Evolutionary conservation across 1,140 invertebrate genomes (phyloP).

Genomic region (Drosophila bocqueti): DNA sequence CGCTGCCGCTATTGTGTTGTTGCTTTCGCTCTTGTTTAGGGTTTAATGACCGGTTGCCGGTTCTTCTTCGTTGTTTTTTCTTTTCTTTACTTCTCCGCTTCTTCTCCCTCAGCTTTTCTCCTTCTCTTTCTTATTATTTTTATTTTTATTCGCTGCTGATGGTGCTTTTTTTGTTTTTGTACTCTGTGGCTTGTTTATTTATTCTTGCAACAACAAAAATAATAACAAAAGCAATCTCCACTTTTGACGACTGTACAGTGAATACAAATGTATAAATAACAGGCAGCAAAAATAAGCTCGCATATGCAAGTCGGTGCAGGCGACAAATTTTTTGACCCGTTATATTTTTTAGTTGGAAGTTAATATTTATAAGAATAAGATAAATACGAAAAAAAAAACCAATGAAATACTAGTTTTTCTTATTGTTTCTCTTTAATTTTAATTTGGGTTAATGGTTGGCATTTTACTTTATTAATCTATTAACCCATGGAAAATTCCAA

Average conservation of each 20-base stretch:
- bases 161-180: slow-evolving; percentile 30
- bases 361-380: not conserved
- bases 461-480: not conserved
- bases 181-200: slow-evolving; percentile 73
- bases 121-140: slow-evolving; percentile 33
- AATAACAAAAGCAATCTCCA: slow-evolving; percentile 24
- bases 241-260: slow-evolving; percentile 42
- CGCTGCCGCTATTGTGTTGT: slow-evolving; percentile 66
- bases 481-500: not conserved
- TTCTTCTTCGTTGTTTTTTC: slow-evolving; percentile 66
- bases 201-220: slow-evolving; percentile 54
- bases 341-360: not conserved
- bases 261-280: slow-evolving; percentile 41
- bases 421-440: not conserved
- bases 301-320: slow-evolving; percentile 15
- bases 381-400: not conserved
- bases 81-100: slow-evolving; percentile 19
- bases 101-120: slow-evolving; percentile 11
- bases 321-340: slow-evolving; percentile 5
- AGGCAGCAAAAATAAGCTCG: slow-evolving; percentile 12
- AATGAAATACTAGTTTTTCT: not conserved
- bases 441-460: not conserved
- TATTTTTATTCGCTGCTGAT: slow-evolving; percentile 57
- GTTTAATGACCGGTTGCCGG: slow-evolving; percentile 84
- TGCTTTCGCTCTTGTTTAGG: slow-evolving; percentile 82